A percentile compares a stretch with the other conserved stretches of the same genome.
These are phyloP conservation scores for Chanos chanos DNA, from an alignment of 2,797 vertebrate genomes.

Conservation along the genomic window DNA sequence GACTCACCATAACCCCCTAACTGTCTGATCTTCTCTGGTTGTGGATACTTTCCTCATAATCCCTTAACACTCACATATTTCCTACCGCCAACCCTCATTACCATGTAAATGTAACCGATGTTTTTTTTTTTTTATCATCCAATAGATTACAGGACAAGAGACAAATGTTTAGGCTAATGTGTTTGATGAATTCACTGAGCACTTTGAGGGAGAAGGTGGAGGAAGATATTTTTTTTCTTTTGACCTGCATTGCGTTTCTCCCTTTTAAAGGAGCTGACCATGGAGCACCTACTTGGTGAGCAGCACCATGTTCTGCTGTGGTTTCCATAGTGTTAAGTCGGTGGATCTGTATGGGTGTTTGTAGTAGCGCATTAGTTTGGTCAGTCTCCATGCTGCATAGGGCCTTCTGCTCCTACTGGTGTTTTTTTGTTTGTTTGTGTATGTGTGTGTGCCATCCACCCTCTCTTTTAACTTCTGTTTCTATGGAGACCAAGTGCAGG, in stretches of 20 bases:
- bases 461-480: neutral
- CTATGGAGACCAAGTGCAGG: constrained; percentile 44
- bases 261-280: constrained; percentile 65
- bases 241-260: constrained; percentile 60
- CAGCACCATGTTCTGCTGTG: constrained; percentile 57
- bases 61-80: too few relatives aligned
- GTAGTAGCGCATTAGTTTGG: constrained; percentile 31
- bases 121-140: too few relatives aligned
- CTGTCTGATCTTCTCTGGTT: too few relatives aligned
- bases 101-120: too few relatives aligned
- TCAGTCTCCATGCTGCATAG: constrained; percentile 8
- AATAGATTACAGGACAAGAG: too few relatives aligned
- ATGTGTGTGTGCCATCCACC: constrained; percentile 15
- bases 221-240: constrained; percentile 55
- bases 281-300: constrained; percentile 70
- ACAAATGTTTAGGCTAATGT: neutral
- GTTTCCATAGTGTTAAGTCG: constrained; percentile 45
- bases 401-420: constrained; percentile 38
- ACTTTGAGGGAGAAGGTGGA: constrained; percentile 12
- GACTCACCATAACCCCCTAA: too few relatives aligned
- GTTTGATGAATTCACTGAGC: neutral
- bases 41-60: too few relatives aligned
- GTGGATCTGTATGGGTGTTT: constrained; percentile 48
- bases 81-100: too few relatives aligned
- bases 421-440: too few relatives aligned